Percentiles rank a stretch among this genome's conserved stretches.
Conservation (phyloP, 2,797 vertebrate genomes). For the Acridotheres tristis region DNA sequence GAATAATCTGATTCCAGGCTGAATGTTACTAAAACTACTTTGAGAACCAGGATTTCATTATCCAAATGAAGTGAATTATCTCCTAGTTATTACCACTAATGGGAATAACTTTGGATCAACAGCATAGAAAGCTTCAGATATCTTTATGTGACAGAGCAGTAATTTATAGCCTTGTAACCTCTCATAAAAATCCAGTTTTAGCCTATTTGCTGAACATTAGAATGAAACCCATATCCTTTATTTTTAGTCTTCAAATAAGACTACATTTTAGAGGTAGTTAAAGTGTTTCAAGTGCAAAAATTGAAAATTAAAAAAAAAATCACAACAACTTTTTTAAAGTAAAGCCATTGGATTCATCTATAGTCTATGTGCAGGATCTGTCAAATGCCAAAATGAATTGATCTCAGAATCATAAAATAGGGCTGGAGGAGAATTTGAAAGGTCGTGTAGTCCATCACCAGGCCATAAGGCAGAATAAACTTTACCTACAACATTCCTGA, state of each 20-base stretch:
- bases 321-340: neutral
- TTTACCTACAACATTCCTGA: constrained; percentile 18
- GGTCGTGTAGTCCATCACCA: constrained; percentile 44
- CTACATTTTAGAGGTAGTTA: neutral
- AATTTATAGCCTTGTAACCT: neutral
- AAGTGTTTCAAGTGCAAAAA: neutral
- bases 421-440: constrained; percentile 24
- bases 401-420: constrained; percentile 31
- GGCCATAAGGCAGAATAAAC: constrained; percentile 42
- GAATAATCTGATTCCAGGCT: constrained; percentile 58
- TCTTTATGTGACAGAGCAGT: neutral
- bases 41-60: constrained; percentile 58
- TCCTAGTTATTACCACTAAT: constrained; percentile 15
- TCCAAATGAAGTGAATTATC: constrained; percentile 49
- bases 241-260: neutral
- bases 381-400: constrained; percentile 35
- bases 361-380: neutral
- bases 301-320: neutral
- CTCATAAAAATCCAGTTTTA: neutral
- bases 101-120: neutral
- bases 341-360: neutral
- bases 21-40: constrained; percentile 10
- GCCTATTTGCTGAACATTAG: neutral
- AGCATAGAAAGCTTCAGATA: constrained; percentile 1
- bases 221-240: neutral